Conservation (phyloP, 1,140 invertebrate genomes). For the Pogonomyrmex barbatus region DNA sequence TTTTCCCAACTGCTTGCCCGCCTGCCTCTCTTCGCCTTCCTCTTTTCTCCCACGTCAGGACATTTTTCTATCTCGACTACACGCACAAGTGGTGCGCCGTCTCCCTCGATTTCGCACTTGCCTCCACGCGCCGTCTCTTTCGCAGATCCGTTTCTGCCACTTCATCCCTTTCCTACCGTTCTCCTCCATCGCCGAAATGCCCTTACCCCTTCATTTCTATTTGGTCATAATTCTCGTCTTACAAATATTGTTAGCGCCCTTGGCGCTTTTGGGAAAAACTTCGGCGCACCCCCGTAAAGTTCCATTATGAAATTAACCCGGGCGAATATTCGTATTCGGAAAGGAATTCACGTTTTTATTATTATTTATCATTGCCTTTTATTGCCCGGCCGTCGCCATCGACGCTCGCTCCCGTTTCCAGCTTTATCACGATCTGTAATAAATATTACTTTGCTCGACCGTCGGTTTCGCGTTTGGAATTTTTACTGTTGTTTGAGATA, state of each 20-base stretch:
- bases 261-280: slow-evolving; percentile 16
- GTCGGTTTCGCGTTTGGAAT: neutral
- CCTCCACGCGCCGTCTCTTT: slow-evolving; percentile 27
- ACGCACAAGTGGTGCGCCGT: neutral
- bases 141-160: slow-evolving; percentile 37
- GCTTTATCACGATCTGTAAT: slow-evolving; percentile 42
- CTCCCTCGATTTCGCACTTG: slow-evolving; percentile 10
- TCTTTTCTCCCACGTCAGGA: neutral
- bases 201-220: slow-evolving; percentile 30
- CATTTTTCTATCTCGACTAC: slow-evolving; percentile 27
- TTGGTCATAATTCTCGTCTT: slow-evolving; percentile 52
- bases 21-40: neutral
- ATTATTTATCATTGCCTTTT: slow-evolving; percentile 57
- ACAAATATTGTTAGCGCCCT: slow-evolving; percentile 50
- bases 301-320: slow-evolving; percentile 58
- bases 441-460: slow-evolving; percentile 35
- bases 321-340: slow-evolving; percentile 34
- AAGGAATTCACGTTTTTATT: slow-evolving; percentile 32
- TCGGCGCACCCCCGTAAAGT: slow-evolving; percentile 15
- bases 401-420: neutral
- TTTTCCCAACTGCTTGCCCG: slow-evolving; percentile 8
- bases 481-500: slow-evolving; percentile 11
- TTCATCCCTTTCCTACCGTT: neutral
- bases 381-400: neutral
- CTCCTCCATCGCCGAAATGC: neutral